Evolutionary conservation across 2,888 invertebrate genomes (phyloP), one percentile per base, ranked within the genome.

Genomic region (Drosophila anomelani): DNA sequence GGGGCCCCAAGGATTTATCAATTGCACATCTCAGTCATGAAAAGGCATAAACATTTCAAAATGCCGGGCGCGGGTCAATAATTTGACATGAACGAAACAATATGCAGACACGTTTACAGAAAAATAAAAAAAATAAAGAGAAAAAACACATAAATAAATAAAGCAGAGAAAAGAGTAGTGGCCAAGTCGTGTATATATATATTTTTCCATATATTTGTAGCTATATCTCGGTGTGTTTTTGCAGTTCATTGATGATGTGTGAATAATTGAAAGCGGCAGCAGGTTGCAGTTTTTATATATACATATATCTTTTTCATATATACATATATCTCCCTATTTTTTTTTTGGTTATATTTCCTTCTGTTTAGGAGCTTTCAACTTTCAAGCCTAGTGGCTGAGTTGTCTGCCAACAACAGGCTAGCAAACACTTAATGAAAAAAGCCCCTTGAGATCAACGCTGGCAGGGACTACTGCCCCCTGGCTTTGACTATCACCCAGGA

Each of bases 11-110:
- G 73, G 71, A 88, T 77, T 91, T 91, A 91, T 91, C 91, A 91
- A 91, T 91, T 91, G 91, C 87, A 85, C 87, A 91, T 91, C 91
- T 91, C 81, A 80, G 90, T 89, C 91, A 91, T 91, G 91, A 85
- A 91, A 90, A 87, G 86, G 81, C 91, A 91, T 91, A 91, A 91
- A 91, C 91, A 91, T 91, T 90, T 91, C 91, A 90, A 84, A 79
- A 78, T 76, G 78, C 77, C 79, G 71, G 79, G 84, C 90, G 88
- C 77, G 80, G 84, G 85, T 91, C 91, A 91, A 91, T 91, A 91
- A 91, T 89, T 91, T 91, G 77, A 89, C 90, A 90, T 88, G 85
- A 90, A 91, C 90, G 89, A 89, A 90, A 91, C 88, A 86, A 89
- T 86, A 86, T 75, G 74, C 73, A 66, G 80, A 82, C 68, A 75